These are phyloP conservation scores for Terrapene triunguis DNA, from an alignment of 2,113 vertebrate species.

Conservation along the genomic window DNA sequence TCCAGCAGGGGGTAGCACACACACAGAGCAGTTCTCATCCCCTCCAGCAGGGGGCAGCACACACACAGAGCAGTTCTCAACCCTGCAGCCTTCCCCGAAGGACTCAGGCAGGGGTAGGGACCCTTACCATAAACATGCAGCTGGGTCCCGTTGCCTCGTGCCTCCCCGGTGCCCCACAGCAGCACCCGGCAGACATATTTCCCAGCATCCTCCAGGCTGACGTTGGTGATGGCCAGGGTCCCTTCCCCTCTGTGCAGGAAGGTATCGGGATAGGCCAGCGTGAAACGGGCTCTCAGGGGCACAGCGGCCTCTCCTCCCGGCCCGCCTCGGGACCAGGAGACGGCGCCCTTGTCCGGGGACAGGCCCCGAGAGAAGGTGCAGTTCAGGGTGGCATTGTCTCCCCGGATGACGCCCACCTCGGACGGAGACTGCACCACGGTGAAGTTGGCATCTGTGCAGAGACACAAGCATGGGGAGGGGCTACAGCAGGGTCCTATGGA, in stretches of 20 bases:
- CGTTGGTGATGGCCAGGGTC: constrained; percentile 60
- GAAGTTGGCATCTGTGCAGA: not conserved
- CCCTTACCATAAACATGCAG: constrained; percentile 69
- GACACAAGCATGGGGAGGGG: not conserved
- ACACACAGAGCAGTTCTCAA: no score
- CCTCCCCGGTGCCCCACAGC: constrained; percentile 24
- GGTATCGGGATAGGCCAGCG: constrained; percentile 18
- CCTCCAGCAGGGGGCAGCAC: no score
- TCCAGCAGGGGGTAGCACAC: no score
- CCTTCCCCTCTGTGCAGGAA: constrained; percentile 33
- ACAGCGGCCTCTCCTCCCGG: not conserved
- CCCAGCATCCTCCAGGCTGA: constrained; percentile 68
- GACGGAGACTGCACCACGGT: not conserved
- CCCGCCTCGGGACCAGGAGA: not conserved
- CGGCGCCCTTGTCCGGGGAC: not conserved
- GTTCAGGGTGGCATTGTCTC: not conserved
- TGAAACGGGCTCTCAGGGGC: constrained; percentile 24
- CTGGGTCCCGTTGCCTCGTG: constrained; percentile 59
- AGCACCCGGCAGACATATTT: constrained; percentile 70
- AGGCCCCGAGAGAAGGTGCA: not conserved
- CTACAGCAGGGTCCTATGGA: not conserved
- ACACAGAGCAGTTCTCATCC: no score
- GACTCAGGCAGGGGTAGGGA: fast-evolving
- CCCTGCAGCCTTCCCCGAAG: no score
- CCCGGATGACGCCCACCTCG: not conserved